Conservation (phyloP, 1,140 invertebrate genomes). For the Stegodyphus mimosarum region DNA sequence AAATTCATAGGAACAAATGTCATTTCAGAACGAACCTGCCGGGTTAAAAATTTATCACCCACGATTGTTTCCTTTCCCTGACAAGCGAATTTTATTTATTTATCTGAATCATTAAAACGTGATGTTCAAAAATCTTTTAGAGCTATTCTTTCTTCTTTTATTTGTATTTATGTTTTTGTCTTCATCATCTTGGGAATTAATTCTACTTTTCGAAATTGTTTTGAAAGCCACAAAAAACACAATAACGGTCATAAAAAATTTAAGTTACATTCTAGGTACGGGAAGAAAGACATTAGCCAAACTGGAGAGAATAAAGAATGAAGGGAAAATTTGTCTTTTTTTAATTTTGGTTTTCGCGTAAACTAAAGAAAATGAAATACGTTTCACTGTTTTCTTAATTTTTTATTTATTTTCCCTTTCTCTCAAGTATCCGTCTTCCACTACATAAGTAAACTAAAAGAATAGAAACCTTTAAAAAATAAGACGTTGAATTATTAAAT, state of each 20-base stretch:
- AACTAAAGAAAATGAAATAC: conserved; percentile 39
- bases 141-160: background rate
- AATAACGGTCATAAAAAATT: conserved; percentile 34
- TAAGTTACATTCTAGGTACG: conserved; percentile 19
- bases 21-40: no score
- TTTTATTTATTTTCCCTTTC: conserved; percentile 30
- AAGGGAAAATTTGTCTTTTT: background rate
- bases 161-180: conserved; percentile 3
- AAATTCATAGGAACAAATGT: no score
- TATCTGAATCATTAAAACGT: conserved; percentile 52
- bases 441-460: conserved; percentile 17
- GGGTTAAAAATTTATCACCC: conserved; percentile 46
- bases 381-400: background rate
- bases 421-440: conserved; percentile 16
- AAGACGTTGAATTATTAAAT: conserved; percentile 58
- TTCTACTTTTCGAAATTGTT: conserved; percentile 43
- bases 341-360: conserved; percentile 2
- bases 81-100: conserved; percentile 45
- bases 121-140: conserved; percentile 16
- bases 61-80: conserved; percentile 36
- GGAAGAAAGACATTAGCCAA: conserved; percentile 34
- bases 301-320: background rate
- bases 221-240: conserved; percentile 16
- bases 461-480: conserved; percentile 27
- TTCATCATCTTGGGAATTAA: conserved; percentile 43